Base-by-base conservation (phyloP, 2,113 vertebrate species). In the Noctilio leporinus region DNA sequence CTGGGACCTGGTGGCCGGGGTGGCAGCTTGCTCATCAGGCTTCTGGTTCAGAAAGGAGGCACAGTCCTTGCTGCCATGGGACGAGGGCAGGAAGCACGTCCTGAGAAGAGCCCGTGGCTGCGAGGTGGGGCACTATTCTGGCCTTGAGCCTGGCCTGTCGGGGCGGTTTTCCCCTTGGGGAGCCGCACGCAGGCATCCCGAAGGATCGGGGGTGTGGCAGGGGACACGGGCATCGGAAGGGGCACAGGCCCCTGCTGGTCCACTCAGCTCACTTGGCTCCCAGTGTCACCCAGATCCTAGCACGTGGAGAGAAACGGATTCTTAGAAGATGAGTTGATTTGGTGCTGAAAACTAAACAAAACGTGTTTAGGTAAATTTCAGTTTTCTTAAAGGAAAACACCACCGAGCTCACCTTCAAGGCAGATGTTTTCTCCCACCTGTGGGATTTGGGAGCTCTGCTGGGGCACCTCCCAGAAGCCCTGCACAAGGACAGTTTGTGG, bases 81-180 rank as follows among this genome's bases (percentile, higher is more conserved):
- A 7, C 40, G 47, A 43, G 30, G 35, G 49, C 3, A 19, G 7
- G 30, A 30, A 3, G 1, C 0, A 0, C 10, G 7, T 10, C 10
- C 49, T 24, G 33, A 35, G 16, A 24, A 20, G 9, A n/a, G 28
- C 15, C 2, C 2, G 7, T 2, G 0, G 65, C 28, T 7, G 0
- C 4, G 0, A 40, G 35, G 2, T 1, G 6, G 35, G 45, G 20
- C 65, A 17, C 65, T 10, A n/a, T 65, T 33, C 15, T n/a, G 35
- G 65, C 65, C n/a, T 35, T 19, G 55, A 0, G 7, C 83, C 83
- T 38, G 65, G 47, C 65, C 83, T 30, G 3, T 28, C 5, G 0
- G 24, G 82, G 5, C 82, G 17, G n/a, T 33, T 65, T 14, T 64
- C 33, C 65, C 17, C 17, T 2, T 1, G 7, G 20, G 64, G 65